Evolutionary conservation across 2,888 invertebrate genomes (phyloP).

Genomic region (Acleris sparsana): DNA sequence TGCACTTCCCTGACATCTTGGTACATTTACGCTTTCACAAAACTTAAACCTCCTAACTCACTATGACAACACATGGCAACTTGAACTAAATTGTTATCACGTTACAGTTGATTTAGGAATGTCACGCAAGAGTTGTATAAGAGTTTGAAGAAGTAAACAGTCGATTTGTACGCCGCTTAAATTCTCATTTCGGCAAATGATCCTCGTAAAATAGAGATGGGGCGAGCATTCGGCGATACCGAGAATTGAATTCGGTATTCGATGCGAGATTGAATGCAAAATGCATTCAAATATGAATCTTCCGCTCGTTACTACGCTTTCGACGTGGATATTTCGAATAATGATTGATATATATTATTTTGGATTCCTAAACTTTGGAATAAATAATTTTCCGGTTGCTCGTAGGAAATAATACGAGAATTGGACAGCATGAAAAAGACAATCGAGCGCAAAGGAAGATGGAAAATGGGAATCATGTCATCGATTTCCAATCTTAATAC

Average conservation of each 20-base stretch:
- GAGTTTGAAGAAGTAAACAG: conserved; percentile 27
- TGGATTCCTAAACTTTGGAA: background rate
- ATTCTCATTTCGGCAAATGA: conserved; percentile 54
- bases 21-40: too few relatives aligned
- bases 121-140: conserved; percentile 24
- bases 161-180: conserved; percentile 49
- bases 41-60: too few relatives aligned
- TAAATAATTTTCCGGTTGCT: background rate
- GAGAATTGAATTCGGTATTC: conserved; percentile 22
- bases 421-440: too few relatives aligned
- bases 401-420: background rate
- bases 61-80: too few relatives aligned
- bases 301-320: conserved; percentile 15
- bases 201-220: conserved; percentile 46
- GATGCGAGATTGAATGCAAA: conserved; percentile 26
- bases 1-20: background rate
- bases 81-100: background rate
- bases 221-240: conserved; percentile 6
- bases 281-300: conserved; percentile 22
- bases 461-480: too few relatives aligned
- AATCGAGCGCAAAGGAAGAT: too few relatives aligned
- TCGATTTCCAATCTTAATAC: too few relatives aligned
- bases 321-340: background rate
- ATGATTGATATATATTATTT: background rate
- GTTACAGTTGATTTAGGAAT: background rate